Conservation (phyloP, 2,113 vertebrate species). For the Psephotus haematonotus region DNA sequence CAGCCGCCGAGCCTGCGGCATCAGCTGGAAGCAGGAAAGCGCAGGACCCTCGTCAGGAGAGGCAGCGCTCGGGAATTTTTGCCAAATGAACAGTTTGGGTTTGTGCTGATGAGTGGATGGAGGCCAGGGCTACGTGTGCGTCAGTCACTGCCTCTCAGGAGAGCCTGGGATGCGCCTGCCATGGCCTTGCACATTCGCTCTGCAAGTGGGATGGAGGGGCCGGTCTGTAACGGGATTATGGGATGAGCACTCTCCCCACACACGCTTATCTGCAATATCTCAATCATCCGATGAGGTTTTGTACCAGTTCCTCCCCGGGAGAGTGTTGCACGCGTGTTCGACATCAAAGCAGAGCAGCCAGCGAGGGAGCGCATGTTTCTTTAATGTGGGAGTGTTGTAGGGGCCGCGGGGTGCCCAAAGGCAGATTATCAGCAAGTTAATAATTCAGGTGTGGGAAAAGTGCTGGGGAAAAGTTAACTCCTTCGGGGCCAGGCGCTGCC, state of each 20-base stretch:
- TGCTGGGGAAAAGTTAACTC: slow-evolving; percentile 42
- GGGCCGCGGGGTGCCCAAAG: slow-evolving; percentile 38
- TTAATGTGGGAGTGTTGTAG: slow-evolving; percentile 51
- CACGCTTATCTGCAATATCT: neutral
- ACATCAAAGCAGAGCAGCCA: slow-evolving; percentile 56
- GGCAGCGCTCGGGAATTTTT: neutral
- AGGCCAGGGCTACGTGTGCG: neutral
- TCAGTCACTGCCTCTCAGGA: neutral
- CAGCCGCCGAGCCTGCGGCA: neutral
- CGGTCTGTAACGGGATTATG: fast-evolving
- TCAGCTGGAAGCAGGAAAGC: neutral
- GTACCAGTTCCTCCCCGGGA: slow-evolving; percentile 16
- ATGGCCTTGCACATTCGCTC: neutral
- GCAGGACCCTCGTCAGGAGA: fast-evolving
- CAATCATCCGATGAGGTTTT: neutral
- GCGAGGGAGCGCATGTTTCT: slow-evolving; percentile 12
- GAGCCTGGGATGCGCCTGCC: neutral
- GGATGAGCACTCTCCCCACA: fast-evolving
- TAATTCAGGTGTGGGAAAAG: slow-evolving; percentile 51
- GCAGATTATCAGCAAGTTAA: slow-evolving; percentile 60
- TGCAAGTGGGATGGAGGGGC: neutral
- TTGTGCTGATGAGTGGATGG: neutral
- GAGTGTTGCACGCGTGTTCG: slow-evolving; percentile 31
- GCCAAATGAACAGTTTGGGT: neutral
- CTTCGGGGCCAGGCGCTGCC: neutral